These are phyloP conservation scores for Stercorarius parasiticus DNA, from an alignment of 2,113 vertebrate species.

Conservation along the genomic window DNA sequence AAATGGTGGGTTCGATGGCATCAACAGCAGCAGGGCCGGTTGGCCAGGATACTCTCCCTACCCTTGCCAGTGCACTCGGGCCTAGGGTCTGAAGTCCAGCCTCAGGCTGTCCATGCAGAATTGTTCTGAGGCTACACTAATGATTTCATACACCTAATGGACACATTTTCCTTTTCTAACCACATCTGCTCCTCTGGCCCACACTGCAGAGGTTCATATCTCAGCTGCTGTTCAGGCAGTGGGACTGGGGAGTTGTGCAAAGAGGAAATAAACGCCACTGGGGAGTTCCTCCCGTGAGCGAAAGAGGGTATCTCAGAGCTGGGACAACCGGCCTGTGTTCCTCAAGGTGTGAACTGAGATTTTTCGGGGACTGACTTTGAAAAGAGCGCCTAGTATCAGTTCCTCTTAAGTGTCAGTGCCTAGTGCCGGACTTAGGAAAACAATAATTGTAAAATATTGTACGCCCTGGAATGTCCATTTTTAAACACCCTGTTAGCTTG, in stretches of 20 bases:
- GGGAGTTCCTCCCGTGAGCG: neutral
- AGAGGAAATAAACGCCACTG: neutral
- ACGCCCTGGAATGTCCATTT: constrained; percentile 41
- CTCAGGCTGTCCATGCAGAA: neutral
- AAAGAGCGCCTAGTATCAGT: neutral
- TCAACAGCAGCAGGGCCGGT: neutral
- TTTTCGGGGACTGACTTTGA: neutral
- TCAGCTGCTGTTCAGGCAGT: neutral
- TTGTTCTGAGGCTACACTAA: neutral
- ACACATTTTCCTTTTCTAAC: neutral
- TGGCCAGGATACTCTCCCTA: neutral
- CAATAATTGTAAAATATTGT: constrained; percentile 52
- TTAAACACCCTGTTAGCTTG: constrained; percentile 52
- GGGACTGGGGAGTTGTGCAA: neutral
- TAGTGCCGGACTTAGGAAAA: constrained; percentile 28
- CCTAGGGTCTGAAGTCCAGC: neutral
- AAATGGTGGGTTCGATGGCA: neutral
- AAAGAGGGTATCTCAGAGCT: neutral
- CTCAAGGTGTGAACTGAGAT: neutral
- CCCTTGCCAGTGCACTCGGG: neutral
- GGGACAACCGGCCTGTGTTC: neutral
- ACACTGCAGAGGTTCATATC: neutral
- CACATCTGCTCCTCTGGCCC: neutral
- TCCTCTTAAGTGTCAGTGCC: neutral
- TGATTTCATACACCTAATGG: neutral